Evolutionary conservation across 1,140 invertebrate genomes (phyloP).

Genomic region (Lepidotrigona ventralis): DNA sequence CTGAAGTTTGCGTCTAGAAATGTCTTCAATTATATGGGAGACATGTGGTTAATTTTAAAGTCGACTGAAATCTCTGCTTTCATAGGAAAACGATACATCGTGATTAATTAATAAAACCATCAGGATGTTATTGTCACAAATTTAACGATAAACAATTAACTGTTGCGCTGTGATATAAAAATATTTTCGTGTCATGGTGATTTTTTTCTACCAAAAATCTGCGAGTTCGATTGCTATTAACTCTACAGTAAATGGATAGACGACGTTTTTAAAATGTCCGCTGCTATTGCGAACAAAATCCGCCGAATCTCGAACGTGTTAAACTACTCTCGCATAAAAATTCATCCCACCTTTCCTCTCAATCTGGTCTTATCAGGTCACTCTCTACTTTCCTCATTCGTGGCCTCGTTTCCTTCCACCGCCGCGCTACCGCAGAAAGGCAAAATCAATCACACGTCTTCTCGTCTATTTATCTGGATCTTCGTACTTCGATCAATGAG

Average conservation of each 20-base stretch:
- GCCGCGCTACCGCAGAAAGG: not conserved
- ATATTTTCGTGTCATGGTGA: too few relatives aligned
- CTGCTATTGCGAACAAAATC: too few relatives aligned
- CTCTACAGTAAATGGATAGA: too few relatives aligned
- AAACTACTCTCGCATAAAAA: not conserved
- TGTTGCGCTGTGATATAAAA: not conserved
- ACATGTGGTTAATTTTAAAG: not conserved
- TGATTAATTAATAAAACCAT: too few relatives aligned
- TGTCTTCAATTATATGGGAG: not conserved
- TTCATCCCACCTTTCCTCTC: not conserved
- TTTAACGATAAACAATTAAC: too few relatives aligned
- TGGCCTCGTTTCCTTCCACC: too few relatives aligned
- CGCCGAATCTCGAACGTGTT: too few relatives aligned
- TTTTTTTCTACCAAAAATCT: too few relatives aligned
- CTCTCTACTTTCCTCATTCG: too few relatives aligned
- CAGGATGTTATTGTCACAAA: too few relatives aligned
- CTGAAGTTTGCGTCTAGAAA: not conserved
- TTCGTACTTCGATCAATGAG: not conserved
- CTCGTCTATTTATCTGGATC: not conserved
- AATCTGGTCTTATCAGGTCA: not conserved
- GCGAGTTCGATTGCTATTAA: too few relatives aligned
- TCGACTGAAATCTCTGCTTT: not conserved
- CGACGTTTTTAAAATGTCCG: too few relatives aligned
- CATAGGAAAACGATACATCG: not conserved
- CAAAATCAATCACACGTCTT: not conserved